Base-by-base conservation (phyloP, 2,113 vertebrate species). In the Actinemys pallida region DNA sequence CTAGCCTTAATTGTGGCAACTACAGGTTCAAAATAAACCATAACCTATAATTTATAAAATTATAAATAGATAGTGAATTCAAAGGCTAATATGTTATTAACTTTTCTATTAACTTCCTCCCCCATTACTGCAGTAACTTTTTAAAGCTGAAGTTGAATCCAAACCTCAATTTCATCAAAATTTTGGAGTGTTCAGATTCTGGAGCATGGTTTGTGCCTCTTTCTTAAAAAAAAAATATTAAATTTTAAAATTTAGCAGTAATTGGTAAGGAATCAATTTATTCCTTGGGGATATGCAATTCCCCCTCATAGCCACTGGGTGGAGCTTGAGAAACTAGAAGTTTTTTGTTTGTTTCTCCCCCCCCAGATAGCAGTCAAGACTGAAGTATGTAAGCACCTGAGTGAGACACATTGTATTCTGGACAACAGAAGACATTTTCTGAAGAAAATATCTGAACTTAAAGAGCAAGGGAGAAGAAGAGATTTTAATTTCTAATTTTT, bases 221-320 rank as follows among this genome's bases (percentile, higher is more conserved):
- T 92, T 79, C 52, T 53, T 53, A 53, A 53, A 53, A 84, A 17
- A 90, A 87, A 29, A 14, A 14, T 3, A 90, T 35, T 80, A 90
- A 92, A 49, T 42, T 81, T 59, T 84, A 72, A 59, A 49, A 59
- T 4, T 31, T 45, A 91, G 83, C 1, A 4, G 79, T 39, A 82
- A 35, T 82, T 24, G 35, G 29, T 7, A 89, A 2, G 2, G 78
- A 90, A 91, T 2, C 31, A 24, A n/a, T 82, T 86, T 81, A 79
- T 59, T 81, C 83, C 86, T 89, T 53, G 52, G 65, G 93, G 81
- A 83, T 79, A 95, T 92, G 93, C 90, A 96, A 50, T 95, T 96
- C 93, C 84, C 72, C 31, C 20, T 75, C 39, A 88, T 56, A 96
- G 89, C 94, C 97, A 97, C 96, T 96, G 94, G 96, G 96, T 97